Evolutionary conservation across 2,888 invertebrate genomes (phyloP).

Genomic region (Lasioglossum vierecki): DNA sequence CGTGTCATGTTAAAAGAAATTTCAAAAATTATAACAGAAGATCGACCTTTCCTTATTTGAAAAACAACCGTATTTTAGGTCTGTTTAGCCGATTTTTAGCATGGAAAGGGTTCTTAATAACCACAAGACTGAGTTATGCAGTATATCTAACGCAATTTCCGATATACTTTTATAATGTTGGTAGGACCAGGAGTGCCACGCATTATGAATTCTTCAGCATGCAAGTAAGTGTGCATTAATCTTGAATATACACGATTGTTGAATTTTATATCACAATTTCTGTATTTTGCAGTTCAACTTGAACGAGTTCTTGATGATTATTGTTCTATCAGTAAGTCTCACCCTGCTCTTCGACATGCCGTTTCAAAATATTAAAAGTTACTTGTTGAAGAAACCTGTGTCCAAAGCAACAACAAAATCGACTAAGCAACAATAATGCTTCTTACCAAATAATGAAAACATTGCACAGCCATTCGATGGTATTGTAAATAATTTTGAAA

Average conservation of each 20-base stretch:
- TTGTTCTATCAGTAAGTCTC: constrained; percentile 85
- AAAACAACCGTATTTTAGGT: constrained; percentile 81
- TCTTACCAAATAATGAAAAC: constrained; percentile 41
- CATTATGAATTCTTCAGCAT: constrained; percentile 86
- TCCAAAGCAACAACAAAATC: constrained; percentile 42
- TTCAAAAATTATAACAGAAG: not conserved
- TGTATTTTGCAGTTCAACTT: constrained; percentile 85
- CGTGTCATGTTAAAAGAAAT: not conserved
- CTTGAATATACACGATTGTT: not conserved
- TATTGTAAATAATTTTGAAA: constrained; percentile 61
- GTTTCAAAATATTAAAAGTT: constrained; percentile 88
- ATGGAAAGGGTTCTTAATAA: constrained; percentile 87
- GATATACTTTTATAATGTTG: constrained; percentile 89
- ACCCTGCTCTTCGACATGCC: constrained; percentile 89
- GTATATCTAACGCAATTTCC: constrained; percentile 90
- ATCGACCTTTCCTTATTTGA: not conserved
- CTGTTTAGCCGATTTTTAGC: constrained; percentile 85
- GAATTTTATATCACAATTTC: not conserved
- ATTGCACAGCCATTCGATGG: constrained; percentile 8
- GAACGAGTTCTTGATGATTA: constrained; percentile 86
- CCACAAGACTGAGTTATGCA: constrained; percentile 89
- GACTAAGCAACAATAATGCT: constrained; percentile 67
- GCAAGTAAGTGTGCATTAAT: constrained; percentile 84
- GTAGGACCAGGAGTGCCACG: constrained; percentile 86
- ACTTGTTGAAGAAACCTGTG: constrained; percentile 82